A percentile compares a stretch with the other conserved stretches of the same genome.
Conservation (phyloP, 2,888 invertebrate species). For the Aleiodes testaceus region DNA sequence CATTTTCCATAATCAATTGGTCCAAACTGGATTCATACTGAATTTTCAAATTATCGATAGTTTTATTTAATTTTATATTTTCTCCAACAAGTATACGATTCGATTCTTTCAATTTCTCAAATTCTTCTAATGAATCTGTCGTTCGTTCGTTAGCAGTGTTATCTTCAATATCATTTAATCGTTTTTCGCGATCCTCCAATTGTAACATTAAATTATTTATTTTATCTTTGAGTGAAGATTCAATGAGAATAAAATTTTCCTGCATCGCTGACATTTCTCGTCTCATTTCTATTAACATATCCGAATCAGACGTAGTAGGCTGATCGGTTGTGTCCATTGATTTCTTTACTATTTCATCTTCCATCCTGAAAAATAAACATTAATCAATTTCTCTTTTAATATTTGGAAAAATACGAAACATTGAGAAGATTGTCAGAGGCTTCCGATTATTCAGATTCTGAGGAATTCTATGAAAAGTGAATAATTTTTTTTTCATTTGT, state of each 20-base stretch:
- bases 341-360: constrained; percentile 25
- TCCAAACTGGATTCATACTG: constrained; percentile 52
- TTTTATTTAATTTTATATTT: constrained; percentile 66
- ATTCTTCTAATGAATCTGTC: constrained; percentile 46
- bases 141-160: constrained; percentile 38
- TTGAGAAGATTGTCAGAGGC: no score
- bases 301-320: constrained; percentile 74
- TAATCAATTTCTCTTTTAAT: no score
- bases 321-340: constrained; percentile 53
- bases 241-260: constrained; percentile 82
- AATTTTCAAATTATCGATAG: constrained; percentile 63
- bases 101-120: constrained; percentile 60
- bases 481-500: no score
- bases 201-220: constrained; percentile 76
- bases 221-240: constrained; percentile 82
- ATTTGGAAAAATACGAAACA: no score
- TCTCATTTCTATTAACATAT: constrained; percentile 84
- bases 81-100: constrained; percentile 65
- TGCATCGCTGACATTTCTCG: constrained; percentile 88
- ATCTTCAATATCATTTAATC: constrained; percentile 70
- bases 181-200: constrained; percentile 76
- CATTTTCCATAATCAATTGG: constrained; percentile 60
- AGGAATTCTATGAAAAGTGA: no score
- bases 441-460: no score
- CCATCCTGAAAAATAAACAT: constrained; percentile 29